Conservation (phyloP, 2,113 vertebrate genomes). For the Trogon surrucura region DNA sequence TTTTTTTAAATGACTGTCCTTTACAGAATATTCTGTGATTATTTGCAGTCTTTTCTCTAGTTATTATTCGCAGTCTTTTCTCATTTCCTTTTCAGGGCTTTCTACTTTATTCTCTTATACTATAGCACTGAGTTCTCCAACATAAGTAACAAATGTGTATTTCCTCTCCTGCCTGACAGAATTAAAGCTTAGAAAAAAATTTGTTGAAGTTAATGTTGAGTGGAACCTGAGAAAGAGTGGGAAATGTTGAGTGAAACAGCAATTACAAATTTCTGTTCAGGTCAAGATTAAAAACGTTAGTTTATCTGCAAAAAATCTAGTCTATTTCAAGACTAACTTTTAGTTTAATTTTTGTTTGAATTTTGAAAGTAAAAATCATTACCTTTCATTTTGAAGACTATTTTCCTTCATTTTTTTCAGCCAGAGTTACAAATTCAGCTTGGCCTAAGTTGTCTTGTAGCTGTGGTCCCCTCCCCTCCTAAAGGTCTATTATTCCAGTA, state of each 20-base stretch:
- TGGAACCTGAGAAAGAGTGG: not conserved
- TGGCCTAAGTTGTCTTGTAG: not conserved
- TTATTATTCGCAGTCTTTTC: not conserved
- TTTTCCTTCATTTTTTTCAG: not conserved
- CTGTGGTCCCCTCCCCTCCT: not conserved
- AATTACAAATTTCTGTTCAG: not conserved
- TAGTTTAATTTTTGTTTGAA: not conserved
- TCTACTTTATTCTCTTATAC: not conserved
- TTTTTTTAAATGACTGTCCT: not conserved
- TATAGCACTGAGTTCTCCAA: not conserved
- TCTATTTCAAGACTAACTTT: not conserved
- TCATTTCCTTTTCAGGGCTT: not conserved
- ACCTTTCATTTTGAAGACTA: not conserved
- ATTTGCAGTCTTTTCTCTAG: not conserved
- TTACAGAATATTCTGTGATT: not conserved
- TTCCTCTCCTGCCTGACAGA: constrained; percentile 13
- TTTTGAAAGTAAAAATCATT: not conserved
- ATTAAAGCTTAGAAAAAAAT: not conserved
- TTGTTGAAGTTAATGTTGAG: not conserved
- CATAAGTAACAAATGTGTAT: not conserved
- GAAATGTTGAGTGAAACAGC: not conserved
- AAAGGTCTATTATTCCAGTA: not conserved
- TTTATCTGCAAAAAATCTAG: not conserved
- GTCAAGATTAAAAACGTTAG: not conserved
- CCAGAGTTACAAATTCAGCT: not conserved